Evolutionary conservation across 2,113 vertebrate species (phyloP), one percentile per base, ranked within the genome.

Genomic region (Chloropsis hardwickii): DNA sequence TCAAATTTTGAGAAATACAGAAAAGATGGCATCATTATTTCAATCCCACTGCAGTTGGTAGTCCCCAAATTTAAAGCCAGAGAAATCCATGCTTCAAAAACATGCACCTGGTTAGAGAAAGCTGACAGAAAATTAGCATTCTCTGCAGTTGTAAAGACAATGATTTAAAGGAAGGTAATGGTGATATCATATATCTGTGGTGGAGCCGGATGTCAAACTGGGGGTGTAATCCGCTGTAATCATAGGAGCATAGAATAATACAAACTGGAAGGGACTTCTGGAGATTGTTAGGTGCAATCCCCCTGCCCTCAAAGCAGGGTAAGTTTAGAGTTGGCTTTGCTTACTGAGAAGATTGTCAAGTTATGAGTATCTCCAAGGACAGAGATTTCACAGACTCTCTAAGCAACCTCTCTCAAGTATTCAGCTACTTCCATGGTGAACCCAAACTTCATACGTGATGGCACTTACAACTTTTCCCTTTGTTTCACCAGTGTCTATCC

Each of bases 161-260:
- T 74, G 24, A 33, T 33, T 54, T 27, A 61, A 64, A 56, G 37
- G 29, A 40, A 83, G 19, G 23, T n/a, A 39, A 22, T n/a, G 37
- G 21, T 42, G 16, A 12, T 48, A 35, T 37, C 27, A 5, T 9
- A 1, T 39, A 27, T 48, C 50, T 48, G 20, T 33, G n/a, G 10
- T 21, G 79, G 54, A 73, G n/a, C 7, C 40, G 60, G 37, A 37
- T 37, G 37, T 37, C 6, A 4, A 44, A 74, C 11, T 35, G 44
- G 27, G 10, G 8, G 6, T 48, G 11, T 39, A 40, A 83, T 47
- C 24, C 6, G 14, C 12, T 0, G 1, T 28, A 54, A 21, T 44
- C 12, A 40, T 3, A 47, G 44, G n/a, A 74, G 8, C 21, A 51
- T 3, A 40, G 33, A 66, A 35, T 21, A 54, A 29, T 19, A 20